Base-by-base conservation (phyloP, 2,113 vertebrate species). In the Bambusicola thoracicus region DNA sequence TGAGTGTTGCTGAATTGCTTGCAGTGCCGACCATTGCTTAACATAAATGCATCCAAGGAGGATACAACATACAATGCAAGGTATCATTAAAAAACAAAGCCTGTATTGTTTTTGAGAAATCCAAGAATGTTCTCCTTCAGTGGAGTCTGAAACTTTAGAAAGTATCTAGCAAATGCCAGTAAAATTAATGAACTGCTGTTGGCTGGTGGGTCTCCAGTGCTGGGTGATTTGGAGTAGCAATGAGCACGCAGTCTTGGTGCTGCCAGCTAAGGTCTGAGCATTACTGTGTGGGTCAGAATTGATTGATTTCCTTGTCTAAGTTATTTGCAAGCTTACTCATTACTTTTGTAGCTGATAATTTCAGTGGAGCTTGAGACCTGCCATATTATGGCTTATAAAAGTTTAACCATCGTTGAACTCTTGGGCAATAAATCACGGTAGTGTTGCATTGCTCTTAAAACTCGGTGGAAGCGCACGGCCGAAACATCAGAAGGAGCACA, bases 251-350 rank as follows among this genome's bases (percentile, higher is more conserved):
- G 30, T n/a, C 76, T 53, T 70, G 63, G 41, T 55, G 84, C 94
- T 89, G 81, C 65, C 73, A 67, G 87, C 87, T 43, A 41, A 79
- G 83, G 13, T 34, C 81, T 65, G 69, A 74, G 59, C 0, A 0
- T 70, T 49, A n/a, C 62, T 68, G 7, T 3, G 1, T 4, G 63
- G 74, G 86, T 69, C 40, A 91, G 25, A 55, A 70, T 18, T 78
- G 80, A 93, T 91, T 84, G 87, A 87, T 93, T 84, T 40, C 78
- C 77, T 61, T 40, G 56, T 55, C 77, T 89, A 12, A 89, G 68
- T 92, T 87, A 93, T 91, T 89, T 4, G 34, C 56, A 8, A 65
- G 94, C 91, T 75, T 75, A 75, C 81, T 72, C 89, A 61, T 84
- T 89, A 36, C 81, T 94, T 87, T 30, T 46, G 87, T 65, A 87